phyloP scores from a whole-genome alignment of 2,113 vertebrate species.

The Bungarus multicinctus region DNA sequence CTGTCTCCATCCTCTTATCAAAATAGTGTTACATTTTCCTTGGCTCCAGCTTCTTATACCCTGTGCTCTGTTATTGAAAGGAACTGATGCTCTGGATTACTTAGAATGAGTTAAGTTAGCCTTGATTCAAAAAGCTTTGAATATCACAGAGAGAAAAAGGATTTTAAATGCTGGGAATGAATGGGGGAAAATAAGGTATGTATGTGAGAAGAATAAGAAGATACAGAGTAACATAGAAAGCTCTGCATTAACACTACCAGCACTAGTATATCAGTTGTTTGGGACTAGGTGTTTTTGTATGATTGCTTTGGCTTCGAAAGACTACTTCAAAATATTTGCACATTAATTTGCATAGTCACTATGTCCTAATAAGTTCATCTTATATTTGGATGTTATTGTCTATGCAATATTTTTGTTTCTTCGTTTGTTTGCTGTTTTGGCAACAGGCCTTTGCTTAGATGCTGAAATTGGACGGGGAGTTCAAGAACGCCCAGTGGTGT shows the following conservation, averaged over 20 bases:
- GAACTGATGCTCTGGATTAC: neutral
- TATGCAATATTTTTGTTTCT: neutral
- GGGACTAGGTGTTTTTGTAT: neutral
- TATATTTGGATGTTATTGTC: neutral
- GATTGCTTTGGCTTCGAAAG: neutral
- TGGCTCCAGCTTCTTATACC: neutral
- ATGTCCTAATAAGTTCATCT: neutral
- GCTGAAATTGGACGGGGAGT: neutral
- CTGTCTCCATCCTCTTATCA: neutral
- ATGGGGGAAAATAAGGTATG: neutral
- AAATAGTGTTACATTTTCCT: neutral
- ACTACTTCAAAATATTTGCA: neutral
- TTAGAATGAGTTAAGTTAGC: neutral
- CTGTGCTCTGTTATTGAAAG: neutral
- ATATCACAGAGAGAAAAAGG: neutral
- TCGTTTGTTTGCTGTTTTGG: neutral
- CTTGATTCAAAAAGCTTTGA: neutral
- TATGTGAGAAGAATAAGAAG: neutral
- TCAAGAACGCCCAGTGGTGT: neutral
- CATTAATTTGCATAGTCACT: neutral
- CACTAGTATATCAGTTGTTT: neutral
- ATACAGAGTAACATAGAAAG: neutral
- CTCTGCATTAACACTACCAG: neutral
- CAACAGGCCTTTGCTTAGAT: neutral
- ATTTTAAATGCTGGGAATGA: neutral